Percentiles rank a stretch among this genome's conserved stretches.
Evolutionary conservation across 64 coral and sea anemone species (phyloP).

Genomic region (Astreopora myriophthalma): DNA sequence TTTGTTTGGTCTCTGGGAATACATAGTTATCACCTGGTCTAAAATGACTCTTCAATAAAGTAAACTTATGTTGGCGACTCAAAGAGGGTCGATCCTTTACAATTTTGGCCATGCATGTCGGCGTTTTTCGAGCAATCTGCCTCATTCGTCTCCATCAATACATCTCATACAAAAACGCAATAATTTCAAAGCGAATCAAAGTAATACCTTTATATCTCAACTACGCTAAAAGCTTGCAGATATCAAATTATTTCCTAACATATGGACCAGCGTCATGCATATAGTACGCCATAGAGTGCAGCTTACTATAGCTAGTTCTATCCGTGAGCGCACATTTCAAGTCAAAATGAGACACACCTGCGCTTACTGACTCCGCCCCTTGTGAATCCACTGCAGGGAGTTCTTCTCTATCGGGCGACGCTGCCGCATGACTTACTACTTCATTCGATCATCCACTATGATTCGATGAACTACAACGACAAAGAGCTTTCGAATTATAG

Average conservation of each 20-base stretch:
- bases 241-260: constrained; percentile 60
- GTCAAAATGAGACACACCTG: constrained; percentile 44
- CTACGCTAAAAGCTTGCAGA: constrained; percentile 41
- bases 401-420: too few relatives aligned
- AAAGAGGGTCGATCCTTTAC: constrained; percentile 52
- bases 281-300: too few relatives aligned
- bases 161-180: constrained; percentile 42
- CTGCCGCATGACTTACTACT: too few relatives aligned
- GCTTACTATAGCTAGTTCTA: too few relatives aligned
- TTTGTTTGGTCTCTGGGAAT: too few relatives aligned
- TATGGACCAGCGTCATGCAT: not conserved
- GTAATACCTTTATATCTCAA: constrained; percentile 45
- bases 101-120: constrained; percentile 56
- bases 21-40: too few relatives aligned
- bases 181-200: constrained; percentile 37
- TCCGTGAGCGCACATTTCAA: too few relatives aligned
- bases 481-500: constrained; percentile 23
- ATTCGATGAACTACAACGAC: constrained; percentile 40
- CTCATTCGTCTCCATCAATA: constrained; percentile 25
- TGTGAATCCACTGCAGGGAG: not conserved
- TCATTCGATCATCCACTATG: too few relatives aligned
- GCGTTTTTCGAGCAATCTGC: constrained; percentile 53
- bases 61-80: constrained; percentile 1
- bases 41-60: too few relatives aligned
- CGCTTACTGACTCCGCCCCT: constrained; percentile 8